phyloP scores from a whole-genome alignment of 2,113 vertebrate species.

The Atractosteus spatula region DNA sequence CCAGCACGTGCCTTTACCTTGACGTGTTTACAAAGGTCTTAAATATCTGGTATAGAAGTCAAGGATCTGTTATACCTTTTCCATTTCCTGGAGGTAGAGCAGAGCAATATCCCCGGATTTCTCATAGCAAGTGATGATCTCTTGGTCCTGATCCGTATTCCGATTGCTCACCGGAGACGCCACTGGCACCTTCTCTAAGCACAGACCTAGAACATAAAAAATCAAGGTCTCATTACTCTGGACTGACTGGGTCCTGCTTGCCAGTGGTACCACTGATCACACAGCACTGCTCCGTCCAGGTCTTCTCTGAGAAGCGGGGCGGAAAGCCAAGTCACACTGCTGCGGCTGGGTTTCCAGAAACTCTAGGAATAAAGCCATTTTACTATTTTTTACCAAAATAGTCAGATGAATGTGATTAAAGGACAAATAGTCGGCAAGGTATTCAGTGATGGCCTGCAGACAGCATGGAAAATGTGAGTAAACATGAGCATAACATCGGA shows the following conservation, averaged over 20 bases:
- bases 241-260: too few relatives aligned
- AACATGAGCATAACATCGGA: not conserved
- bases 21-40: too few relatives aligned
- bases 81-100: conserved; percentile 93
- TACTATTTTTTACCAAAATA: not conserved
- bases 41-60: not conserved
- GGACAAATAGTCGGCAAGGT: not conserved
- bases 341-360: not conserved
- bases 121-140: conserved; percentile 93
- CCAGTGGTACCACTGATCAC: too few relatives aligned
- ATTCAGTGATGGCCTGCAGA: not conserved
- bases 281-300: not conserved
- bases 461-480: conserved; percentile 16
- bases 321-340: not conserved
- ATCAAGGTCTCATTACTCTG: not conserved
- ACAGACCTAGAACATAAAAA: conserved; percentile 71
- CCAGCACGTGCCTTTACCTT: too few relatives aligned
- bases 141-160: conserved; percentile 77
- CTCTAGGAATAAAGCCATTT: not conserved
- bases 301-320: not conserved
- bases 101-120: conserved; percentile 96
- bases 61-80: conserved; percentile 74
- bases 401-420: not conserved
- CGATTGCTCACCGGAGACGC: conserved; percentile 76
- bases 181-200: conserved; percentile 85